phyloP scores from a whole-genome alignment of 2,888 invertebrate species.

The Drosophila cracens region DNA sequence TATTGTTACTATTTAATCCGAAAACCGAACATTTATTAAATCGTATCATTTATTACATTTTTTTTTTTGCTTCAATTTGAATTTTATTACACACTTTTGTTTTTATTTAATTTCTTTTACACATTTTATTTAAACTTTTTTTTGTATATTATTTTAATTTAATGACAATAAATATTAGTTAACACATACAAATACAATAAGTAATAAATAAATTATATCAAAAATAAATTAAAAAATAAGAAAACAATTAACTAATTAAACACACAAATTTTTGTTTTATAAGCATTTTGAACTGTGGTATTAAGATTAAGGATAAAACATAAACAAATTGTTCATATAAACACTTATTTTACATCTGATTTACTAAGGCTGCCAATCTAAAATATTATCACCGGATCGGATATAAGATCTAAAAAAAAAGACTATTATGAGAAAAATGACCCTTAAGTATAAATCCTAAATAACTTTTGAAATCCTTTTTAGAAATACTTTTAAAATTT shows the following conservation, averaged over 20 bases:
- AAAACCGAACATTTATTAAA: not conserved
- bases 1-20: not conserved
- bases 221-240: not conserved
- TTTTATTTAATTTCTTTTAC: too few relatives aligned
- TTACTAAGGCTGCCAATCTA: fast-evolving
- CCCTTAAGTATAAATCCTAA: too few relatives aligned
- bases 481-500: too few relatives aligned
- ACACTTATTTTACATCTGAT: not conserved
- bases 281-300: not conserved
- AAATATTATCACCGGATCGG: not conserved
- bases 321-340: not conserved
- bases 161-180: too few relatives aligned
- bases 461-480: too few relatives aligned
- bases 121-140: too few relatives aligned
- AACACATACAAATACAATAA: too few relatives aligned
- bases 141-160: too few relatives aligned
- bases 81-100: not conserved
- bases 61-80: not conserved
- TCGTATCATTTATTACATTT: not conserved
- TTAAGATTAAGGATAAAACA: not conserved
- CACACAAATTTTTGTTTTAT: too few relatives aligned
- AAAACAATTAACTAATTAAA: not conserved
- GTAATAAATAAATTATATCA: not conserved
- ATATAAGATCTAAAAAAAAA: not conserved
- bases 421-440: too few relatives aligned